Base-by-base conservation (phyloP, 2,797 vertebrate species). In the Bucorvus abyssinicus region DNA sequence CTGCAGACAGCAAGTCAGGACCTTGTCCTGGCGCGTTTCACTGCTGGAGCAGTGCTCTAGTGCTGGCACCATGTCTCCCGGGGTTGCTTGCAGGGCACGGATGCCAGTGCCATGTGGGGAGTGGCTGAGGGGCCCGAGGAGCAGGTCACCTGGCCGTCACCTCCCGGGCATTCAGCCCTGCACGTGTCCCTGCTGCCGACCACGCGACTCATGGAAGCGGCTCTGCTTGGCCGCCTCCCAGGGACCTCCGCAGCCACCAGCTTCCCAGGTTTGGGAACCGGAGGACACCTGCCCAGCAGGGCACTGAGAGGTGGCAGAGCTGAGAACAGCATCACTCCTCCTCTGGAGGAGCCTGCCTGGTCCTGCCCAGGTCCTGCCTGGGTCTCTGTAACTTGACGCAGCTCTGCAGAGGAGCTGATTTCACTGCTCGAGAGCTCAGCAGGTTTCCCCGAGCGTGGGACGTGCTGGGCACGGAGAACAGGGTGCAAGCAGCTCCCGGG, bases 11-110 rank as follows among this genome's bases (percentile, higher is more conserved):
- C 11, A 29, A 18, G 45, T 12, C 27, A 42, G 53, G 71, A 65
- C 18, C 32, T 53, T 30, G 22, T 53, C 34, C 47, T 34, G 24
- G 8, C 2, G 17, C 69, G 42, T 78, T 64, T 64, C 29, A 34
- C 32, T 18, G 34, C 24, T 45, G n/a, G 30, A 47, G 20, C 42
- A 15, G 34, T 27, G 38, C 69, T 55, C 85, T 42, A 18, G 6
- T 52, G 16, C 2, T 7, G 30, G 18, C 27, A 23, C 14, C 22
- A 14, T 34, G 1, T n/a, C 56, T 47, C 11, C 44, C 42, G 44
- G 50, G 44, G 9, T 17, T 24, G 55, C 36, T 52, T 24, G 32
- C 0, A 0, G 56, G 30, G 38, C 1, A 1, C 50, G 26, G 56
- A 11, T 34, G 29, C 44, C 4, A 3, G 30, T 42, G 45, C 56